Evolutionary conservation across 2,113 vertebrate species (phyloP).

Genomic region (Macrotus californicus): DNA sequence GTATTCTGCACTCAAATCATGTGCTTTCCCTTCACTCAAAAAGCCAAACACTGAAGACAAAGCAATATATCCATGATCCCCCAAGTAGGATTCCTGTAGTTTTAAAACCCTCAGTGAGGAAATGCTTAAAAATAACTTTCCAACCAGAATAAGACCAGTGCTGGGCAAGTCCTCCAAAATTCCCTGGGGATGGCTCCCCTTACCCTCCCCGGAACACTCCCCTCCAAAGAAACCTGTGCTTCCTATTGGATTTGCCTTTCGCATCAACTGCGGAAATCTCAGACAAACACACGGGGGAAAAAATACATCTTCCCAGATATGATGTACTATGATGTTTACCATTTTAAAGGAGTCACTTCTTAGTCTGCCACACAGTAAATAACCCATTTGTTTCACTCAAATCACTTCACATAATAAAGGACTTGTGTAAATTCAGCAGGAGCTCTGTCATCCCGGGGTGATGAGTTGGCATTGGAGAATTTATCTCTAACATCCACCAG

Average conservation of each 20-base stretch:
- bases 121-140: slow-evolving; percentile 56
- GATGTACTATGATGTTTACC: slow-evolving; percentile 57
- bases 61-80: slow-evolving; percentile 45
- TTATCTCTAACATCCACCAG: slow-evolving; percentile 75
- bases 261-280: slow-evolving; percentile 54
- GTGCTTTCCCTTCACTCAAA: neutral
- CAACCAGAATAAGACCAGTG: slow-evolving; percentile 39
- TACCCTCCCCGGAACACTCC: neutral
- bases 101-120: slow-evolving; percentile 65
- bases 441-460: slow-evolving; percentile 68
- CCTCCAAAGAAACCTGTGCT: neutral
- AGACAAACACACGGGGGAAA: slow-evolving; percentile 25
- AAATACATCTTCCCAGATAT: slow-evolving; percentile 38
- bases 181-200: neutral
- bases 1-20: slow-evolving; percentile 17
- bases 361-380: slow-evolving; percentile 65
- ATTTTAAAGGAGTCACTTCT: slow-evolving; percentile 67
- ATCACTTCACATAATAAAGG: slow-evolving; percentile 64
- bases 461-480: slow-evolving; percentile 72
- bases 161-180: slow-evolving; percentile 47
- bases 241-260: slow-evolving; percentile 44
- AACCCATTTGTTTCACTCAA: slow-evolving; percentile 69
- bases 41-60: slow-evolving; percentile 51
- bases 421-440: slow-evolving; percentile 66
- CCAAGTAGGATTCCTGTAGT: slow-evolving; percentile 45